Conservation (phyloP, 2,797 vertebrate genomes). For the Percopsis omiscomaycus region DNA sequence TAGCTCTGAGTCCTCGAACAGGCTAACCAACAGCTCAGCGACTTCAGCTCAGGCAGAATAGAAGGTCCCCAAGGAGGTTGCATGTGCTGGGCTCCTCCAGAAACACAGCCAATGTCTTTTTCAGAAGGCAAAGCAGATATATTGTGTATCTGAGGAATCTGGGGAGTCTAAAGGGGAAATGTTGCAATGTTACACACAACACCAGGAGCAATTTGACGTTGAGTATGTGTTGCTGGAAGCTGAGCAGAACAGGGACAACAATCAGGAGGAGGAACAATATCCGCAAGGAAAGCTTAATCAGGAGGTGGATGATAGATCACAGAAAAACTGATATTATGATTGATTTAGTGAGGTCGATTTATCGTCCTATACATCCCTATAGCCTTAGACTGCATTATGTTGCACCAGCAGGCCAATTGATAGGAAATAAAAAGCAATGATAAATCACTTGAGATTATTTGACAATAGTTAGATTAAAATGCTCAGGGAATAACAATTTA, state of each 20-base stretch:
- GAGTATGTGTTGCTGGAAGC: constrained; percentile 30
- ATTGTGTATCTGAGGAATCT: constrained; percentile 79
- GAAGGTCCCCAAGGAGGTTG: constrained; percentile 77
- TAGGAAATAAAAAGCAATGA: not conserved
- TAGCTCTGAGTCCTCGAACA: constrained; percentile 60
- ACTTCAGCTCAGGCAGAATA: constrained; percentile 65
- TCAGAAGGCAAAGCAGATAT: constrained; percentile 69
- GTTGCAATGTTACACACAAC: constrained; percentile 16
- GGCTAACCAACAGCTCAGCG: constrained; percentile 75
- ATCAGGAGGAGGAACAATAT: constrained; percentile 31
- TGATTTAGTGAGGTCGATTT: not conserved
- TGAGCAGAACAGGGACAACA: constrained; percentile 38
- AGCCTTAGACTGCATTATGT: not conserved
- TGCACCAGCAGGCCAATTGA: not conserved
- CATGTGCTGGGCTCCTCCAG: constrained; percentile 76
- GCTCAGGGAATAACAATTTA: too few species aligned
- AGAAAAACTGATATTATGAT: constrained; percentile 8
- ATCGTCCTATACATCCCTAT: not conserved
- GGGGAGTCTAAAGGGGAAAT: constrained; percentile 68
- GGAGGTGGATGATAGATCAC: constrained; percentile 35
- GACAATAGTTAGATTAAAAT: too few species aligned
- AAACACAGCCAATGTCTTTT: constrained; percentile 58
- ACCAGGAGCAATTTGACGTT: constrained; percentile 17
- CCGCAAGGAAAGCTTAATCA: not conserved
- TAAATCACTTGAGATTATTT: not conserved